phyloP scores from a whole-genome alignment of 2,797 vertebrate genomes.

The Rhinatrema bivittatum region DNA sequence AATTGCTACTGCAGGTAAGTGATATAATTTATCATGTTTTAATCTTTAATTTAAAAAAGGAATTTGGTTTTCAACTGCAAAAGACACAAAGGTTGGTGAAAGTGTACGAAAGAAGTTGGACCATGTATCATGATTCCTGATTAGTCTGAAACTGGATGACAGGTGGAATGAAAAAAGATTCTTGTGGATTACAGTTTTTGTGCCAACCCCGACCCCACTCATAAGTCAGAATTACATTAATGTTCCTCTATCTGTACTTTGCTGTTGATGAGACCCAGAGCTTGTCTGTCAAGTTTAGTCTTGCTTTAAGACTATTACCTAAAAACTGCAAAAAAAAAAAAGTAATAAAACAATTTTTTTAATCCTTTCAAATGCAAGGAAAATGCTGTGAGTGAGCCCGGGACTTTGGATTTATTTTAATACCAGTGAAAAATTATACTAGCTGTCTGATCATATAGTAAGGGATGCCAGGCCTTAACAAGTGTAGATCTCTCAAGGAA shows the following conservation, averaged over 20 bases:
- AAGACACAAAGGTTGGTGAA: conserved; percentile 23
- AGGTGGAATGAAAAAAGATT: conserved; percentile 30
- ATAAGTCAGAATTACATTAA: conserved; percentile 40
- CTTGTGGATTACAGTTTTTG: conserved; percentile 26
- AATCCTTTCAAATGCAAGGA: conserved; percentile 26
- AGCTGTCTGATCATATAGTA: too few species aligned
- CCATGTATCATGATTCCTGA: conserved; percentile 33
- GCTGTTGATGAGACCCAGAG: conserved; percentile 44
- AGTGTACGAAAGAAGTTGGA: conserved; percentile 28
- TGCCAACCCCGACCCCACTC: conserved; percentile 24
- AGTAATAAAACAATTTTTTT: conserved; percentile 28
- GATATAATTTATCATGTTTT: conserved; percentile 14
- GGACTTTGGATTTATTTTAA: neutral
- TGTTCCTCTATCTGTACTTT: conserved; percentile 24
- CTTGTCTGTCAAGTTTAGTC: conserved; percentile 40
- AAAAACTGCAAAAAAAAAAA: conserved; percentile 16
- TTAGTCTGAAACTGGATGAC: conserved; percentile 28
- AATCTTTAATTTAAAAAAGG: conserved; percentile 12
- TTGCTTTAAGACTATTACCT: conserved; percentile 31
- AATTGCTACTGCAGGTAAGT: neutral
- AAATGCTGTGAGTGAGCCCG: conserved; percentile 3
- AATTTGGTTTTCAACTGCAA: conserved; percentile 18
- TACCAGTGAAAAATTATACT: neutral
- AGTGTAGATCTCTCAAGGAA: too few species aligned
- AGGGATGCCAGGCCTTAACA: too few species aligned